Evolutionary conservation across 2,113 vertebrate genomes (phyloP).

Genomic region (Lasiurus cinereus): DNA sequence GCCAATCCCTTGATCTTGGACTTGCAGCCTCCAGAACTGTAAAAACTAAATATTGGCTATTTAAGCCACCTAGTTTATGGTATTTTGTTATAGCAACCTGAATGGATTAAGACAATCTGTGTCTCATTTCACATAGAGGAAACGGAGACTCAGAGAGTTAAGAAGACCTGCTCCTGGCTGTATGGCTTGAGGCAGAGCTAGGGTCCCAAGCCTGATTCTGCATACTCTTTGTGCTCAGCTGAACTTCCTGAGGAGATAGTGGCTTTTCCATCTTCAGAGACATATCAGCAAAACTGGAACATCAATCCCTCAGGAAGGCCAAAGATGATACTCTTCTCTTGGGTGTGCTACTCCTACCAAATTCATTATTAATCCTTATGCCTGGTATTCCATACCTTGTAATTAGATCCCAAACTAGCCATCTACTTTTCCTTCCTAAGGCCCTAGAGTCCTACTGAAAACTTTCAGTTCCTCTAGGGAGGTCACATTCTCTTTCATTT

Average conservation of each 20-base stretch:
- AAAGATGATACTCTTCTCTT: background rate
- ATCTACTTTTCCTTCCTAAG: background rate
- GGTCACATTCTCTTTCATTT: slow-evolving; percentile 15
- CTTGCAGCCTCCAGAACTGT: background rate
- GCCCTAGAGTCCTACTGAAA: background rate
- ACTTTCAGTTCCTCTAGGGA: slow-evolving; percentile 46
- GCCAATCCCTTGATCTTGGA: too few relatives aligned
- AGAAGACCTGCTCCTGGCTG: background rate
- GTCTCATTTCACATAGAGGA: background rate
- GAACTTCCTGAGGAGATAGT: background rate
- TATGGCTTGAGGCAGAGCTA: background rate
- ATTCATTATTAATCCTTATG: background rate
- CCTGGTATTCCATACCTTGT: background rate
- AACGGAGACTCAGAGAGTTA: background rate
- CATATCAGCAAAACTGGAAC: background rate
- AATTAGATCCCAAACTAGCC: too few relatives aligned
- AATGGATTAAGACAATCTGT: background rate
- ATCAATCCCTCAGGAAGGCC: background rate
- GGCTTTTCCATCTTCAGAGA: background rate
- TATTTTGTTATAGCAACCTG: background rate
- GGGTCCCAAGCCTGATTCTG: background rate
- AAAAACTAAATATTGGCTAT: background rate
- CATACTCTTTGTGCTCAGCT: background rate
- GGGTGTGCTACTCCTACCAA: background rate
- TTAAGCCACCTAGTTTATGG: background rate